These are phyloP conservation scores for Periphyllus acericola DNA, from an alignment of 2,888 invertebrate species.

Conservation along the genomic window DNA sequence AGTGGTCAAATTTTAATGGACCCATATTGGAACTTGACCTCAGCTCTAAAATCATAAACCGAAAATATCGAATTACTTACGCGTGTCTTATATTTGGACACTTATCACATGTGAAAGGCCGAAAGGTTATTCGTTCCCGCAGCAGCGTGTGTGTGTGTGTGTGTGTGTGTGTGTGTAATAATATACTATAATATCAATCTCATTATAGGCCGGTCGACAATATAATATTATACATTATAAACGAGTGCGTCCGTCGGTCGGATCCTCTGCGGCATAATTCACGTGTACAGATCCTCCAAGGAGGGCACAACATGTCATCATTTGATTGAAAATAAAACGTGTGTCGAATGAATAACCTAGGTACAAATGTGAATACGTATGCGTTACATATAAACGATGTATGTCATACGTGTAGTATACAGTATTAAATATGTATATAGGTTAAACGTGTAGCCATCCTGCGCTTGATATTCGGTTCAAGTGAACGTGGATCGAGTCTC, in stretches of 20 bases:
- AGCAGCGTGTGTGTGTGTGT: neutral
- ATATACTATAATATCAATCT: neutral
- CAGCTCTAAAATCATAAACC: neutral
- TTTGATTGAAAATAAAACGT: neutral
- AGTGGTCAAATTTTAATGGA: slow-evolving; percentile 17
- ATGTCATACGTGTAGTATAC: too few relatives aligned
- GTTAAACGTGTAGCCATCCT: too few relatives aligned
- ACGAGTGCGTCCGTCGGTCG: neutral
- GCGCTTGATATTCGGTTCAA: too few relatives aligned
- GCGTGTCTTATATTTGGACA: neutral
- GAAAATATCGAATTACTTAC: slow-evolving; percentile 28
- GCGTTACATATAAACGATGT: too few relatives aligned
- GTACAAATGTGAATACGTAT: neutral
- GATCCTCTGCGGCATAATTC: neutral
- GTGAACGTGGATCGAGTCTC: too few relatives aligned
- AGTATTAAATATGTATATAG: too few relatives aligned
- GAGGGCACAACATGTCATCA: neutral
- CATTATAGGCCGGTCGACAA: neutral
- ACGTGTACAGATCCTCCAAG: neutral
- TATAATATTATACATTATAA: neutral
- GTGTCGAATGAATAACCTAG: neutral
- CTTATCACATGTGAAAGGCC: slow-evolving; percentile 35
- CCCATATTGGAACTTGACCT: slow-evolving; percentile 28
- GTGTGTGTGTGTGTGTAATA: too few relatives aligned
- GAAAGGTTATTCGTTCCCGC: slow-evolving; percentile 36